A percentile compares a stretch with the other conserved stretches of the same genome.
Evolutionary conservation across 2,113 vertebrate genomes (phyloP).

Genomic region (Condylura cristata): DNA sequence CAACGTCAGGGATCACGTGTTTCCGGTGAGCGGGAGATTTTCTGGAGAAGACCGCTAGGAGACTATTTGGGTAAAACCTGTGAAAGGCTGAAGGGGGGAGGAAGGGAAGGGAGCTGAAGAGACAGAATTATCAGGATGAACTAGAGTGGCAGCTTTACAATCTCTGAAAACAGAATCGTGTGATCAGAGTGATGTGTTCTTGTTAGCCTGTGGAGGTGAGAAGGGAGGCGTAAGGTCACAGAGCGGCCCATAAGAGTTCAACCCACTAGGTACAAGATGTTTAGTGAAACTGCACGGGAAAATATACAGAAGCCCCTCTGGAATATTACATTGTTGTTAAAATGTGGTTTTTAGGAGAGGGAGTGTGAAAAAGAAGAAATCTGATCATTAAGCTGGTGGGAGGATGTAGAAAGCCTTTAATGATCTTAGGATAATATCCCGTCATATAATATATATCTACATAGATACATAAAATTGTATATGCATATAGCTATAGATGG

Average conservation of each 20-base stretch:
- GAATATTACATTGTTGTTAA: neutral
- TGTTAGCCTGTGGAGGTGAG: neutral
- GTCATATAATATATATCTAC: no score
- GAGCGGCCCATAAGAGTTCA: neutral
- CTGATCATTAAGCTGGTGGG: neutral
- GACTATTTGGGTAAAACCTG: accelerated
- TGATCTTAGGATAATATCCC: neutral
- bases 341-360: neutral
- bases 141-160: neutral
- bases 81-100: accelerated
- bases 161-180: neutral
- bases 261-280: accelerated
- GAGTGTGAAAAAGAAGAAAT: neutral
- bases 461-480: no score
- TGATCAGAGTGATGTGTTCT: neutral
- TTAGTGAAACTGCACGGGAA: neutral
- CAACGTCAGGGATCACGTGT: neutral
- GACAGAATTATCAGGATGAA: accelerated
- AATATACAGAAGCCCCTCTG: neutral
- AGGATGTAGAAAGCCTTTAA: neutral
- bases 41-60: accelerated
- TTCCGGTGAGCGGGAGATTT: neutral
- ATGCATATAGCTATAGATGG: no score
- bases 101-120: neutral
- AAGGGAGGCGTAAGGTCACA: neutral